These are phyloP conservation scores for Oophaga sylvatica DNA, from an alignment of 2,797 vertebrate species.

Conservation along the genomic window DNA sequence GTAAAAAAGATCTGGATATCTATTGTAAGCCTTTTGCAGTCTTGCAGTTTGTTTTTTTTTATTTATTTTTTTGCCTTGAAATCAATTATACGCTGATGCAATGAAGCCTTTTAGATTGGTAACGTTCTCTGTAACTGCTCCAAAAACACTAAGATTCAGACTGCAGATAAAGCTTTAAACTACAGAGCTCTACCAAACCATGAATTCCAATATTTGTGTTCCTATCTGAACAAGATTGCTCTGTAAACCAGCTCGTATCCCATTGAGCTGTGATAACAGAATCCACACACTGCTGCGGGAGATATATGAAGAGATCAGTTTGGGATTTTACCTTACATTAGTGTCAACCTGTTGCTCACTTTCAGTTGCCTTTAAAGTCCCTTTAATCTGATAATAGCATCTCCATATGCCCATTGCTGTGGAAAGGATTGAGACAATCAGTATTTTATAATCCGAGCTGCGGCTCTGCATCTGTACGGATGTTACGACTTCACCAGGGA, in stretches of 20 bases:
- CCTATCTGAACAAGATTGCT: conserved; percentile 52
- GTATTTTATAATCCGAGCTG: conserved; percentile 33
- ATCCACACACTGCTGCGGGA: conserved; percentile 44
- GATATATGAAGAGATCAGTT: conserved; percentile 55
- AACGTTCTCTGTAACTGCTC: conserved; percentile 38
- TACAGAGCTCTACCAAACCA: conserved; percentile 33
- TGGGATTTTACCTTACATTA: conserved; percentile 54
- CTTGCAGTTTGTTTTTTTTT: not conserved
- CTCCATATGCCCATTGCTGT: conserved; percentile 34
- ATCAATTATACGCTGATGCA: conserved; percentile 22
- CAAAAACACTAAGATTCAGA: conserved; percentile 38
- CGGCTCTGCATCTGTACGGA: not conserved
- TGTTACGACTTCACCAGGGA: not conserved
- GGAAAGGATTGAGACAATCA: conserved; percentile 39
- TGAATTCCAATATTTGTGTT: conserved; percentile 57
- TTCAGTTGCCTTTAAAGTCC: conserved; percentile 39
- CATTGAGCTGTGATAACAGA: conserved; percentile 57
- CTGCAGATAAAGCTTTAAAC: conserved; percentile 53
- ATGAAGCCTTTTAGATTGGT: conserved; percentile 28
- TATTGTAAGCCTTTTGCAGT: not conserved
- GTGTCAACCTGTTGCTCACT: conserved; percentile 51
- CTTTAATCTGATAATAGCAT: conserved; percentile 52
- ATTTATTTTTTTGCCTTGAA: not conserved
- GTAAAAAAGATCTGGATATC: not conserved
- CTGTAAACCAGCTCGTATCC: conserved; percentile 56